phyloP scores from a whole-genome alignment of 2,797 vertebrate species.

The Brachymystax lenok region DNA sequence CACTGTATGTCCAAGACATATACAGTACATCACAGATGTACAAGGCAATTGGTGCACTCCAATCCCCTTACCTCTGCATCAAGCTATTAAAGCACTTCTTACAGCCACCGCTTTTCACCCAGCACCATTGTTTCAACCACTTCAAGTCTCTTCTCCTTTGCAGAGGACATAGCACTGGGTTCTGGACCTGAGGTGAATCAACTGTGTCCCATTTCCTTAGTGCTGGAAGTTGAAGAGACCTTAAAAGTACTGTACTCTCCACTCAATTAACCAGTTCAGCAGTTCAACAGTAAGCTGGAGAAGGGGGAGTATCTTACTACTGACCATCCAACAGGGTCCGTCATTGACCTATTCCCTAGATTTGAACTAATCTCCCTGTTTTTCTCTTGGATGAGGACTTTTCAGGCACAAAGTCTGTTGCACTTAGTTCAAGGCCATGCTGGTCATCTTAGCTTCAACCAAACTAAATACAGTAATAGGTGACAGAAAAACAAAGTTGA shows the following conservation, averaged over 20 bases:
- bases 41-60: background rate
- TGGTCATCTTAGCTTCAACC: conserved; percentile 26
- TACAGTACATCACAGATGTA: conserved; percentile 54
- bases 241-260: background rate
- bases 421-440: conserved; percentile 32
- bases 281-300: conserved; percentile 1
- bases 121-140: conserved; percentile 17
- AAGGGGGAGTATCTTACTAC: conserved; percentile 6
- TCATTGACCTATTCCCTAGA: conserved; percentile 26
- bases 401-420: background rate
- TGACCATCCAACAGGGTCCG: conserved; percentile 13
- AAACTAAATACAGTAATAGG: conserved; percentile 35
- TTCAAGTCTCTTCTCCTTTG: conserved; percentile 6
- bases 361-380: background rate
- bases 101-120: conserved; percentile 15
- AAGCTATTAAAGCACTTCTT: conserved; percentile 1
- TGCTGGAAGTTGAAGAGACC: no score
- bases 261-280: conserved; percentile 17
- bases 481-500: conserved; percentile 26
- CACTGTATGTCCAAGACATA: background rate
- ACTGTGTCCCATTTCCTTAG: background rate
- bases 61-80: conserved; percentile 19
- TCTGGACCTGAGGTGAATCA: conserved; percentile 25
- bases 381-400: background rate
- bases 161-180: background rate